Conservation (phyloP, 2,797 vertebrate species). For the Myripristis jacobus region DNA sequence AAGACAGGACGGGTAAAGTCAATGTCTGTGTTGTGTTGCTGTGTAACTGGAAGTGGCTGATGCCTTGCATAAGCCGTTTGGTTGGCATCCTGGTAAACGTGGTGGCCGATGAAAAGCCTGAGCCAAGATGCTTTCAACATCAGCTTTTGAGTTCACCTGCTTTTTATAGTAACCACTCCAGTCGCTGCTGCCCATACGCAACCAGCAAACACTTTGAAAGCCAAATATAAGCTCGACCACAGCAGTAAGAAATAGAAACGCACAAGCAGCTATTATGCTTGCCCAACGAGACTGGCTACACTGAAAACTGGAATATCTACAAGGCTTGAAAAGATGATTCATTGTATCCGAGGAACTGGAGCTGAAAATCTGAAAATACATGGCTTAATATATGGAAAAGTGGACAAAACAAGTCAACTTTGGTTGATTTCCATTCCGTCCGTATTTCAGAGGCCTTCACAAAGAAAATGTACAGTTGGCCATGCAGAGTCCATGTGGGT, state of each 20-base stretch:
- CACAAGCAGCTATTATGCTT: slow-evolving; percentile 42
- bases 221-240: slow-evolving; percentile 75
- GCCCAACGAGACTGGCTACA: slow-evolving; percentile 19
- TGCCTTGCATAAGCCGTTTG: slow-evolving; percentile 68
- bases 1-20: slow-evolving; percentile 8
- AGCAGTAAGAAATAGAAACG: slow-evolving; percentile 68
- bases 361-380: not conserved
- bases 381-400: not conserved
- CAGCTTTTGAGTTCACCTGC: slow-evolving; percentile 86
- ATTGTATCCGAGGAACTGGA: slow-evolving; percentile 10
- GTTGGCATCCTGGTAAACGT: slow-evolving; percentile 45
- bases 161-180: slow-evolving; percentile 86
- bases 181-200: slow-evolving; percentile 60
- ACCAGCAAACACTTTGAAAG: slow-evolving; percentile 60
- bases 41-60: slow-evolving; percentile 63
- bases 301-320: not conserved
- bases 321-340: slow-evolving; percentile 25
- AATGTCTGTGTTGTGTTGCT: not conserved
- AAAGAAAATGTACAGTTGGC: not conserved
- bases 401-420: not conserved
- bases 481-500: slow-evolving; percentile 22
- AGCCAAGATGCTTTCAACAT: slow-evolving; percentile 79
- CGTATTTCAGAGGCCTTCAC: slow-evolving; percentile 28
- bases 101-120: slow-evolving; percentile 76
- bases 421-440: slow-evolving; percentile 16